Evolutionary conservation across 64 coral and sea anemone genomes (phyloP), one percentile per base, ranked within the genome.

Genomic region (Montipora efflorescens): DNA sequence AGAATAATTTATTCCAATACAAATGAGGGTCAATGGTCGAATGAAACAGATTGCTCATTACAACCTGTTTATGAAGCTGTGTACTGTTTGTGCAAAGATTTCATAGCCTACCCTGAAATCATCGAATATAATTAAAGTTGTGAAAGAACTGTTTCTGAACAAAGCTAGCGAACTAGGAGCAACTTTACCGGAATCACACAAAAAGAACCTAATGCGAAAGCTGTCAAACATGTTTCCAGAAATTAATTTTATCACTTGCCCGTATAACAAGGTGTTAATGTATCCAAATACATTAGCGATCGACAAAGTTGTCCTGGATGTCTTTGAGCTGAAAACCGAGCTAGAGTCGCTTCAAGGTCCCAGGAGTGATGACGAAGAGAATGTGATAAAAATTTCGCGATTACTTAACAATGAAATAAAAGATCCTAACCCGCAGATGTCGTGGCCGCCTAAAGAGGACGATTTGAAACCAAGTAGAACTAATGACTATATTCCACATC

Each of bases 381-480:
- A 78, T 88, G 78, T 95, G 14, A 83, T 87, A 52, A 82, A 82
- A 4, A 71, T 47, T 74, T 83, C 84, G 50, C 66, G 15, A 87
- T 81, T 76, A 59, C 48, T 71, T 61, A 46, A 52, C 70, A 77
- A 46, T 55, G 52, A 95, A 83, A 87, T 92, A 36, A 92, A 80
- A 91, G 87, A 81, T 91, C 75, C 77, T 76, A 59, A 83, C 28
- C 47, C 72, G 72, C 67, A 91, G 76, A 92, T 95, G 66, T 75
- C 94, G 16, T 95, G 90, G 90, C 94, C 84, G 81, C 90, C 90
- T 53, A 68, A 95, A 3, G 94, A 95, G 25, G 77, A 87, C 21
- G 82, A 95, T 68, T 82, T 95, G 48, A 19, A 90, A 47, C 14
- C 75, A 45, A 53, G 74, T 36, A 82, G 67, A 74, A 13, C 73